Conservation (phyloP, 2,113 vertebrate species). For the Hepsetus odoe region DNA sequence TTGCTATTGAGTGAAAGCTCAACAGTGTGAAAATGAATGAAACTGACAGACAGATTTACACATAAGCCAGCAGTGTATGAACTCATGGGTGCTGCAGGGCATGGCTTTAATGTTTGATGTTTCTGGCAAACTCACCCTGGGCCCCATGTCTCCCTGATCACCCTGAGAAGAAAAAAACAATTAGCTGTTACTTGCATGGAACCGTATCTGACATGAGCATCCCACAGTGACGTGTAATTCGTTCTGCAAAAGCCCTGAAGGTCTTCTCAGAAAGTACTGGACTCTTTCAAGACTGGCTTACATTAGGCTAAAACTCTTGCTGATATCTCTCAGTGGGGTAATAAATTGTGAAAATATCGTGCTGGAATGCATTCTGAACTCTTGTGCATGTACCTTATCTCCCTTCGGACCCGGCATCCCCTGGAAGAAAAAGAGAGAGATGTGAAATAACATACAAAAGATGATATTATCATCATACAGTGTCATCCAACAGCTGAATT, state of each 20-base stretch:
- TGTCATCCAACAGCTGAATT: background rate
- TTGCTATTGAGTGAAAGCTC: background rate
- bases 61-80: background rate
- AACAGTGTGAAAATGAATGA: background rate
- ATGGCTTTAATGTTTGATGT: slow-evolving; percentile 1
- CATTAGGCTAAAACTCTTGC: slow-evolving; percentile 33
- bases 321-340: slow-evolving; percentile 16
- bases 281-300: background rate
- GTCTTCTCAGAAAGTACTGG: background rate
- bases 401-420: slow-evolving; percentile 84
- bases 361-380: slow-evolving; percentile 30
- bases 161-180: slow-evolving; percentile 68
- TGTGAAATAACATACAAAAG: slow-evolving; percentile 19
- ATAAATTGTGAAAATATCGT: slow-evolving; percentile 20
- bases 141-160: slow-evolving; percentile 78
- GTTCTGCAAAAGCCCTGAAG: background rate
- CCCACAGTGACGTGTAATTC: slow-evolving; percentile 10
- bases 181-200: background rate
- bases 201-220: slow-evolving; percentile 22
- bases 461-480: background rate
- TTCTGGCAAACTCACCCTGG: slow-evolving; percentile 74
- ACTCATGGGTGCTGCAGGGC: slow-evolving; percentile 2
- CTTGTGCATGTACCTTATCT: slow-evolving; percentile 76
- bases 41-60: slow-evolving; percentile 1
- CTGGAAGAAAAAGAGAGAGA: slow-evolving; percentile 65